These are phyloP conservation scores for Sinelater perroti DNA, from an alignment of 2,888 invertebrate species.

Conservation along the genomic window DNA sequence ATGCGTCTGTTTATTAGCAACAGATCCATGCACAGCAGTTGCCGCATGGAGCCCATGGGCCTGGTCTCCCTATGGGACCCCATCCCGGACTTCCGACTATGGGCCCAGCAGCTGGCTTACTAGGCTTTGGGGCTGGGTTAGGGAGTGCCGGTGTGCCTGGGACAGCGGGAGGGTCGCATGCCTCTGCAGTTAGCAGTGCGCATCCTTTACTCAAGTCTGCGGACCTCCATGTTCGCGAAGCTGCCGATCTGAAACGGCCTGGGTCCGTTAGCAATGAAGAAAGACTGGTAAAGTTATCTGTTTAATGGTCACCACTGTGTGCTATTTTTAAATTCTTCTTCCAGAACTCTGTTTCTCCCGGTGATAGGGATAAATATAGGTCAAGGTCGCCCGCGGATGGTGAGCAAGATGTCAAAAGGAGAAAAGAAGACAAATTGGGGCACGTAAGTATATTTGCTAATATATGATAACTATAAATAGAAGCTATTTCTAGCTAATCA, in stretches of 20 bases:
- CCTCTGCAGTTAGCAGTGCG: slow-evolving; percentile 50
- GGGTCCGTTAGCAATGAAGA: slow-evolving; percentile 58
- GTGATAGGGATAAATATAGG: slow-evolving; percentile 83
- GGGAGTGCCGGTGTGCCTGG: slow-evolving; percentile 48
- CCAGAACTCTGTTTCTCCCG: slow-evolving; percentile 88
- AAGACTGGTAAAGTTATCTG: slow-evolving; percentile 61
- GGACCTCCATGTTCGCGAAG: slow-evolving; percentile 54
- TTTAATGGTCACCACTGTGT: background rate
- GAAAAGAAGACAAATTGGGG: slow-evolving; percentile 85
- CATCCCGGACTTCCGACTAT: slow-evolving; percentile 59
- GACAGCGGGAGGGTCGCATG: slow-evolving; percentile 52
- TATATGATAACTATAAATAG: too few relatives aligned
- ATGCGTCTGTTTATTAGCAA: too few relatives aligned
- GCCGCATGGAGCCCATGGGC: slow-evolving; percentile 59
- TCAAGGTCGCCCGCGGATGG: slow-evolving; percentile 78
- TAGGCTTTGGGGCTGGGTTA: slow-evolving; percentile 54
- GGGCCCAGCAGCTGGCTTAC: slow-evolving; percentile 55
- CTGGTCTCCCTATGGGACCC: slow-evolving; percentile 58
- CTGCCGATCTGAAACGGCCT: slow-evolving; percentile 55
- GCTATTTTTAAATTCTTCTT: slow-evolving; percentile 48
- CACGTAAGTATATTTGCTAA: slow-evolving; percentile 75
- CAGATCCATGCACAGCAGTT: slow-evolving; percentile 61
- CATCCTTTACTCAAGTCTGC: slow-evolving; percentile 59
- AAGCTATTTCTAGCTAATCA: too few relatives aligned
- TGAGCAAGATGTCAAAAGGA: slow-evolving; percentile 74